Conservation (phyloP, 2,888 invertebrate species). For the Synergus itoensis region DNA sequence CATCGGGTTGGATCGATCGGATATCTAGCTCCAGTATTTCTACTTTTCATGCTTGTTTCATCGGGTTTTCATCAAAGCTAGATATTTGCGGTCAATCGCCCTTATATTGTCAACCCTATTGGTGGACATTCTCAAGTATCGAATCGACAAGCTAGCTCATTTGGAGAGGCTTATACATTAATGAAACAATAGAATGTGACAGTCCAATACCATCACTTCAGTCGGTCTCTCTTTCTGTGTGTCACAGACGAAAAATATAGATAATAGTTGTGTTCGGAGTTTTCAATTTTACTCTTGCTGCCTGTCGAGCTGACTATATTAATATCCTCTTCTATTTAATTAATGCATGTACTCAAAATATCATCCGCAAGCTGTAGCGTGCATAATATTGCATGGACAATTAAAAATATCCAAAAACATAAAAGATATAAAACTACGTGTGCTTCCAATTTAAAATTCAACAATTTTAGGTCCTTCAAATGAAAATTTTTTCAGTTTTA, state of each 20-base stretch:
- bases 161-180: not conserved
- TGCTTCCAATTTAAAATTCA: no score
- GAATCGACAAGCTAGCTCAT: slow-evolving; percentile 1
- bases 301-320: no score
- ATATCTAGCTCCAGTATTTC: not conserved
- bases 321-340: no score
- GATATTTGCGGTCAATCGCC: slow-evolving; percentile 22
- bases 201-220: not conserved
- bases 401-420: no score
- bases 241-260: not conserved
- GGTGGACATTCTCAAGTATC: slow-evolving; percentile 17
- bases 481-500: no score
- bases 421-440: no score
- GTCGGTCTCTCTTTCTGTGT: not conserved
- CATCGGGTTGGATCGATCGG: not conserved
- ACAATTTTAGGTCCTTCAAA: no score
- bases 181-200: slow-evolving; percentile 3
- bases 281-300: no score
- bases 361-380: no score
- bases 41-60: slow-evolving; percentile 16
- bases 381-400: no score
- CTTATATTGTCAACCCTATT: slow-evolving; percentile 4
- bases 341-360: no score
- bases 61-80: slow-evolving; percentile 20
- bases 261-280: no score